These are phyloP conservation scores for Spermophilus dauricus DNA, from an alignment of 2,113 vertebrate genomes.

Conservation along the genomic window DNA sequence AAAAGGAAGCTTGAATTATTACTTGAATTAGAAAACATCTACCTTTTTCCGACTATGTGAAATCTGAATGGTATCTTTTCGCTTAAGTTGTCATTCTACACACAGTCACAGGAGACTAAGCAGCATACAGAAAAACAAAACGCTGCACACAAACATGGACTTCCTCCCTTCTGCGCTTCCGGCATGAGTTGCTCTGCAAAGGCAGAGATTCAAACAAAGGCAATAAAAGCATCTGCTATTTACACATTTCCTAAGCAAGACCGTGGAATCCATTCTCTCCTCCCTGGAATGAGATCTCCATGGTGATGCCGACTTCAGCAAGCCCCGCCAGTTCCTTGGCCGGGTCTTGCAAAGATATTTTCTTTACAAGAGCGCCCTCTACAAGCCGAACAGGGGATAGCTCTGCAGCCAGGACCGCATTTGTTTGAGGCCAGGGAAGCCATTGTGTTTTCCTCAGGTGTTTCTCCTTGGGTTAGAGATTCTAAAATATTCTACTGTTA, in stretches of 20 bases:
- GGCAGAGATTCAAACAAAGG: slow-evolving; percentile 82
- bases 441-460: background rate
- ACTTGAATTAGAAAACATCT: slow-evolving; percentile 20
- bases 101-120: slow-evolving; percentile 44
- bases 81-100: slow-evolving; percentile 73
- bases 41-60: slow-evolving; percentile 69
- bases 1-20: slow-evolving; percentile 55
- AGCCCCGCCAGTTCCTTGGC: slow-evolving; percentile 76
- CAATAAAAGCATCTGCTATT: slow-evolving; percentile 83
- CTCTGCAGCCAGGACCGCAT: accelerated
- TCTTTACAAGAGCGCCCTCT: slow-evolving; percentile 88
- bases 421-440: background rate
- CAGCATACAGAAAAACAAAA: slow-evolving; percentile 56
- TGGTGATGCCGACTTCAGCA: slow-evolving; percentile 86
- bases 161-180: slow-evolving; percentile 82
- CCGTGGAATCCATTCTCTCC: slow-evolving; percentile 70
- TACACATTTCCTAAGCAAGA: slow-evolving; percentile 78
- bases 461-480: background rate
- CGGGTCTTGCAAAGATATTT: slow-evolving; percentile 72
- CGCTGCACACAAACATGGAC: slow-evolving; percentile 74
- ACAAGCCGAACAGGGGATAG: slow-evolving; percentile 72
- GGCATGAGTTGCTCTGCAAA: slow-evolving; percentile 70
- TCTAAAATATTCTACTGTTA: background rate
- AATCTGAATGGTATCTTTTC: slow-evolving; percentile 74
- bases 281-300: slow-evolving; percentile 86